Evolutionary conservation across 1,140 invertebrate species (phyloP), one percentile per base, ranked within the genome.

Genomic region (Bombus huntii): DNA sequence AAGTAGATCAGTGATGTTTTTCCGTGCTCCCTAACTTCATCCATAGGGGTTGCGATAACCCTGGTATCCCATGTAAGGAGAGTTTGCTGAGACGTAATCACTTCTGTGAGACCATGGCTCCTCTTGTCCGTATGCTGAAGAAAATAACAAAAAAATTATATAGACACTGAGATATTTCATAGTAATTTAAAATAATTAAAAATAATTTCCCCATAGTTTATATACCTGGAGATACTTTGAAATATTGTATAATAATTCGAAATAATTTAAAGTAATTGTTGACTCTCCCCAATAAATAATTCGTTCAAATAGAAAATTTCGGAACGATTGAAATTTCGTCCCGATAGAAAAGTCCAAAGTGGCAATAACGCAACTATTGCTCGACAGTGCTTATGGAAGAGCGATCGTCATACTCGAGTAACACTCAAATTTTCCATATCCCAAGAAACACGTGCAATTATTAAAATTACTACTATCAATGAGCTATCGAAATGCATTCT

Each of bases 31-130:
- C 68, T 31, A 9, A 68, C 13, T 44, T 91, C 82, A 91, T 65
- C 87, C 88, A 34, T 91, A 91, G 47, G 87, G 83, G 73, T 91
- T 88, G 9, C 91, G 92, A 53, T 91, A 87, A n/a, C 89, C 89
- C 6, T 86, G 83, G 88, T 90, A 90, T 34, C 81, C 87, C 12
- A 85, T 77, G 87, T 90, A 91, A n/a, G 85, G 88, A 68, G 81
- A 0, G 9, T 91, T 86, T 73, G 6, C 47, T 22, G 18, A 1
- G 47, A 86, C 84, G 22, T 92, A 86, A 66, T 95, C 95, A 78
- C 92, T 95, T 85, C 94, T 92, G 81, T 95, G 93, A 57, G 89
- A 89, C 95, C 94, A 95, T 34, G 90, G 90, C 57, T 95, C 94
- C 0, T 95, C 94, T 12, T 18, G 47, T 22, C 92, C 94, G 44